Evolutionary conservation across 2,113 vertebrate species (phyloP).

Genomic region (Puma concolor): DNA sequence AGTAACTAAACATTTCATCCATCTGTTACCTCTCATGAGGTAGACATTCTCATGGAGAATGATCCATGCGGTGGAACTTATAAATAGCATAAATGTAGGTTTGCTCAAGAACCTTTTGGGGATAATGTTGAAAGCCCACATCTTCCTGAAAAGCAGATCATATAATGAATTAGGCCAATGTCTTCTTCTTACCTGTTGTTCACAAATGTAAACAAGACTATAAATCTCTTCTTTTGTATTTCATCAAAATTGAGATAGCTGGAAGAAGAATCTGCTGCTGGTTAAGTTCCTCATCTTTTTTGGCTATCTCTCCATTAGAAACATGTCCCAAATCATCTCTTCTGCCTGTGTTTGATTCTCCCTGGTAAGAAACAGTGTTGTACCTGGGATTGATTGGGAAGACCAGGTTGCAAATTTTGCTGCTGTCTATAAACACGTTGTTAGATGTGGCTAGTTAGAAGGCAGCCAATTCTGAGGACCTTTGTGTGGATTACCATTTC

Average conservation of each 20-base stretch:
- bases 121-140: not conserved
- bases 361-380: not conserved
- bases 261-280: not conserved
- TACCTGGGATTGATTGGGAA: slow-evolving; percentile 1
- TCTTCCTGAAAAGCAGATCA: not conserved
- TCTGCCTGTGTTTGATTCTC: slow-evolving; percentile 19
- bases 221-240: not conserved
- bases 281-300: not conserved
- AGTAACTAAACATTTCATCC: not conserved
- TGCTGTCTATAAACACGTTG: slow-evolving; percentile 33
- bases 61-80: not conserved
- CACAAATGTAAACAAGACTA: not conserved
- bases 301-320: not conserved
- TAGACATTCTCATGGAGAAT: not conserved
- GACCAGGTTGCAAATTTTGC: not conserved
- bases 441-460: slow-evolving; percentile 34
- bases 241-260: not conserved
- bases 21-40: not conserved
- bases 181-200: not conserved
- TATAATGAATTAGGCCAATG: not conserved
- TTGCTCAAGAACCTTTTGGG: not conserved
- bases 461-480: slow-evolving; percentile 69
- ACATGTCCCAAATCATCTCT: not conserved
- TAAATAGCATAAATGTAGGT: not conserved
- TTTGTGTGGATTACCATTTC: not conserved